phyloP scores from a whole-genome alignment of 2,888 invertebrate genomes.

The Leptopilina syphax region DNA sequence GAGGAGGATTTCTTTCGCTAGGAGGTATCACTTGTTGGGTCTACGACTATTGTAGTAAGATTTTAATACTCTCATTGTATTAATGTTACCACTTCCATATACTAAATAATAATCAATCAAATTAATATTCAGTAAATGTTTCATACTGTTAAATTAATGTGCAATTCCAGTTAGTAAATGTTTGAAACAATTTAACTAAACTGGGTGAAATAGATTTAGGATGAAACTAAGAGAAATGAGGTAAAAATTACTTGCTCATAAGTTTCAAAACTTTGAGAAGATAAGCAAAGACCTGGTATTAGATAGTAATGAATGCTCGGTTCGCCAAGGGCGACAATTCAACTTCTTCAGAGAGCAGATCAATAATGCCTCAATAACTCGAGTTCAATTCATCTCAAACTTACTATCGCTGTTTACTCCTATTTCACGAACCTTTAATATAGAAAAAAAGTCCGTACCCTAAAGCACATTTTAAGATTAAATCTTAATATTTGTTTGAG shows the following conservation, averaged over 20 bases:
- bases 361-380: conserved; percentile 62
- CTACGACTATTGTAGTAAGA: no score
- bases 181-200: not conserved
- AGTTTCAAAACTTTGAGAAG: not conserved
- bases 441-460: not conserved
- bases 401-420: conserved; percentile 8
- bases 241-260: not conserved
- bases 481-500: not conserved
- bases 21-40: no score
- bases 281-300: conserved; percentile 4
- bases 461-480: not conserved
- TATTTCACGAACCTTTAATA: not conserved
- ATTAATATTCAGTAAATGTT: no score
- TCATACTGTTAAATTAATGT: not conserved
- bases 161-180: not conserved
- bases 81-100: no score
- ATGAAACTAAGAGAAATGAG: not conserved
- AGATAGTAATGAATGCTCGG: conserved; percentile 13
- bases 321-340: conserved; percentile 25
- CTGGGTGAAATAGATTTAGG: not conserved
- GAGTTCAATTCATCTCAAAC: conserved; percentile 53
- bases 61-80: no score
- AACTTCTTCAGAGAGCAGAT: conserved; percentile 49
- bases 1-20: no score
- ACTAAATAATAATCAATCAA: no score